A percentile compares a stretch with the other conserved stretches of the same genome.
These are phyloP conservation scores for Drosophila serrata DNA, from an alignment of 1,140 invertebrate genomes.

Conservation along the genomic window DNA sequence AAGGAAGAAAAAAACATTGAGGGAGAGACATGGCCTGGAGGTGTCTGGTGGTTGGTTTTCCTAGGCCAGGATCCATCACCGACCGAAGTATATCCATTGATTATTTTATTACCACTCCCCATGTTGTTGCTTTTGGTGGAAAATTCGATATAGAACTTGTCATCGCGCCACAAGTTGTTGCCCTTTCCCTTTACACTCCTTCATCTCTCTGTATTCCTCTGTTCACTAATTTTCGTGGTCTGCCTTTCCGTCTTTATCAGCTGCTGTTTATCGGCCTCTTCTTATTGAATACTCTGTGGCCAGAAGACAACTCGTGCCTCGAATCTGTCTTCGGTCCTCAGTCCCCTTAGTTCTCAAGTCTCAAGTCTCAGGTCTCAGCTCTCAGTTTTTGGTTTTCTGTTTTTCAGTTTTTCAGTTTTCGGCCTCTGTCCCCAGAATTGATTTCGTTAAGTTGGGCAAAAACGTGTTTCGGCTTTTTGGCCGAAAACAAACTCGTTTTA, in stretches of 20 bases:
- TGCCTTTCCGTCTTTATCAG: constrained; percentile 71
- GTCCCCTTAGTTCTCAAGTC: constrained; percentile 3
- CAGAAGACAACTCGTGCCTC: constrained; percentile 60
- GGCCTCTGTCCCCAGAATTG: constrained; percentile 48
- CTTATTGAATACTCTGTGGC: constrained; percentile 67
- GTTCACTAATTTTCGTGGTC: constrained; percentile 73
- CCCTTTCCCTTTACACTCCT: constrained; percentile 21
- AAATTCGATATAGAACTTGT: constrained; percentile 52
- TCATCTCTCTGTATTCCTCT: constrained; percentile 6
- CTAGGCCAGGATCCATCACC: constrained; percentile 31
- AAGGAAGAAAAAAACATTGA: background rate
- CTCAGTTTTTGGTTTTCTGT: constrained; percentile 5
- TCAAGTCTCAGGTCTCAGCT: constrained; percentile 15
- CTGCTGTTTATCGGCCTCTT: constrained; percentile 69
- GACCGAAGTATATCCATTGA: constrained; percentile 43
- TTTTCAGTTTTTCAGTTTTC: constrained; percentile 3
- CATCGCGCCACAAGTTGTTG: constrained; percentile 78
- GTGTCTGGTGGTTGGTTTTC: constrained; percentile 38
- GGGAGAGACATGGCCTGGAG: background rate
- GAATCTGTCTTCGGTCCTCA: constrained; percentile 27
- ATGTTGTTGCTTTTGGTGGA: background rate
- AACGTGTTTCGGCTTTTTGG: constrained; percentile 72
- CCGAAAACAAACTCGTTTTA: constrained; percentile 64
- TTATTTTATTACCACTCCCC: constrained; percentile 66
- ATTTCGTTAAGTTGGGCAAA: constrained; percentile 66